Evolutionary conservation across 1,140 invertebrate genomes (phyloP), one percentile per base, ranked within the genome.

Genomic region (Drosophila cardini): DNA sequence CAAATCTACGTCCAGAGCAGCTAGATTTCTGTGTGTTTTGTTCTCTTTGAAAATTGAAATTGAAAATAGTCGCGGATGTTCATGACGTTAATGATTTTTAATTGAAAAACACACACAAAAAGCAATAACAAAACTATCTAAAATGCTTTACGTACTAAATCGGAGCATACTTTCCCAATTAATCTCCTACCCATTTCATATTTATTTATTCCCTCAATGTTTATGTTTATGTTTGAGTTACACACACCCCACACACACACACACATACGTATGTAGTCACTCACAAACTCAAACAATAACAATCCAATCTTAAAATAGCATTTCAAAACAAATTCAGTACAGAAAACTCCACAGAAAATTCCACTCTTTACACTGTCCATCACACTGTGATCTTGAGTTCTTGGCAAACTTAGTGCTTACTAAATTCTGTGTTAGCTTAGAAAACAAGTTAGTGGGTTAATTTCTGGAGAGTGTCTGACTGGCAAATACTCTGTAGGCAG

Each of bases 41-140:
- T 53, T 78, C 71, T 74, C 63, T 71, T 78, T 68, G 68, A 78
- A 78, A 78, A 78, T 75, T 26, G 21, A 26, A 26, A 26, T 26
- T 74, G 61, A 78, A 78, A 76, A 78, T 69, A 68, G 56, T 57
- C 68, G 62, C 72, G 76, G 76, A 78, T 67, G 73, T 48, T 78
- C 56, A 78, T 76, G 76, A 76, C 73, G 76, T 78, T 76, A 67
- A 72, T 76, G 68, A 76, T 72, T 61, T 65, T 71, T 48, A 72
- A 61, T 56, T 70, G 56, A 60, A 71, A 72, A 58, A 60, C 30
- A 48, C 21, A 50, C 43, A 68, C 67, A 15, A 72, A 50, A 13
- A 67, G 11, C 46, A 63, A 36, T 18, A 61, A 63, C 36, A 57
- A 15, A 15, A 26, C 21, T 26, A 26, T 32, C 16, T 15, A 76